Evolutionary conservation across 2,888 invertebrate genomes (phyloP), one percentile per base, ranked within the genome.

Genomic region (Heteromyza rotundicornis): DNA sequence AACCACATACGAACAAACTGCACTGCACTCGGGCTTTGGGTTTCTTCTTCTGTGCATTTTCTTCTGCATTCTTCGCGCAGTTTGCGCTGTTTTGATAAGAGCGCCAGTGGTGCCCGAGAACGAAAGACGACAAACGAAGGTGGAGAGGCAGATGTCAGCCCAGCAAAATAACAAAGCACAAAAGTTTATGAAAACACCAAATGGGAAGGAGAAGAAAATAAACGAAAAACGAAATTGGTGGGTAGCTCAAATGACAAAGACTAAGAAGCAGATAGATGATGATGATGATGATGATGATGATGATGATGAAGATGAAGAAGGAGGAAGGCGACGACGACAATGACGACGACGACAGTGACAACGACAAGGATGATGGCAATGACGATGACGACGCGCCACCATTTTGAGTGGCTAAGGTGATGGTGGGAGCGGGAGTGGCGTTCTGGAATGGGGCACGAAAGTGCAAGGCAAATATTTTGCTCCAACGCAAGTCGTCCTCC

Each of bases 251-350:
- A n/a, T 40, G 40, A 40, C 44, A 23, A 47, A 27, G 56, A 20
- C 2, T 10, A 20, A 20, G 17, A 23, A 36, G 12, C 17, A 58
- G 53, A 57, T 44, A 24, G 56, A 23, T 53, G 62, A 64, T 62
- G 63, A 57, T 57, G 57, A n/a, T n/a, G n/a, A n/a, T n/a, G n/a
- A 49, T 61, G 59, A 59, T 64, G 67, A 60, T 57, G 60, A 59
- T 53, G 57, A 32, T 3, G 50, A 50, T 50, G 50, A 36, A 65
- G 67, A 70, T 68, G 65, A 57, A 68, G 62, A 70, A 68, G 62
- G 63, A 65, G 62, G 66, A 70, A 74, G 72, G 66, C 63, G 71
- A 72, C 69, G 71, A 40, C 8, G 75, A 5, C 19, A 19, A 3
- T 2, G 8, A 3, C 14, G 40, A n/a, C 14, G 3, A 14, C 3